Evolutionary conservation across 2,113 vertebrate genomes (phyloP), one percentile per base, ranked within the genome.

Genomic region (Mastomys natalensis): DNA sequence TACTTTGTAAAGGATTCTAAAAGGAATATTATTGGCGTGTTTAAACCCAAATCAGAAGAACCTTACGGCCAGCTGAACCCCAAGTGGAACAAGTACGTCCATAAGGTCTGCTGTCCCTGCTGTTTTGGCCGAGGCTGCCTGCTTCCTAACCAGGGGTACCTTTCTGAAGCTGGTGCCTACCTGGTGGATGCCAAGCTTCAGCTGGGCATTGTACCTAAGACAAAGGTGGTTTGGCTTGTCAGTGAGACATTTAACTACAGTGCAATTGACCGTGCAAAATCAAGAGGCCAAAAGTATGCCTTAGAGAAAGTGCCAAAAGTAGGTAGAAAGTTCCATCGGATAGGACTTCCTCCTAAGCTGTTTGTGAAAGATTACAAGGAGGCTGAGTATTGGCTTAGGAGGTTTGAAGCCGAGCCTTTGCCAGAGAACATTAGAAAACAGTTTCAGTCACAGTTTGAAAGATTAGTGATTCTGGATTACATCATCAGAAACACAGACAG

Each of bases 11-110:
- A 99, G 98, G 99, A 99, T 98, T 96, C 99, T 88, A 99, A 99
- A 98, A 99, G 98, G 99, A 99, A 99, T 98, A 99, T 98, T 94
- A 99, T 99, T 96, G 99, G 99, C 64, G 99, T 99, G 87, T 99
- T 99, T 98, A 99, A 99, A 98, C 99, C 99, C 99, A 99, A 99
- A 98, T 99, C 99, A 55, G 99, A 99, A 98, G 99, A 99, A 98
- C 99, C 99, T 96, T 99, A 99, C 5, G 99, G 99, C 98, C 99
- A 99, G 72, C 98, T 99, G 87, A 99, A 99, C 98, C 99, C 99
- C 66, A 99, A 99, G 98, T 99, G 99, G 99, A 99, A 99, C 99
- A 99, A 99, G 98, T 99, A 99, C 93, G 99, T 99, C 98, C 99
- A 99, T 97, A 99, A 99, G 98, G 97, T 99, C 72, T 99, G 99